phyloP scores from a whole-genome alignment of 2,113 vertebrate species.

The Dromaius novaehollandiae region DNA sequence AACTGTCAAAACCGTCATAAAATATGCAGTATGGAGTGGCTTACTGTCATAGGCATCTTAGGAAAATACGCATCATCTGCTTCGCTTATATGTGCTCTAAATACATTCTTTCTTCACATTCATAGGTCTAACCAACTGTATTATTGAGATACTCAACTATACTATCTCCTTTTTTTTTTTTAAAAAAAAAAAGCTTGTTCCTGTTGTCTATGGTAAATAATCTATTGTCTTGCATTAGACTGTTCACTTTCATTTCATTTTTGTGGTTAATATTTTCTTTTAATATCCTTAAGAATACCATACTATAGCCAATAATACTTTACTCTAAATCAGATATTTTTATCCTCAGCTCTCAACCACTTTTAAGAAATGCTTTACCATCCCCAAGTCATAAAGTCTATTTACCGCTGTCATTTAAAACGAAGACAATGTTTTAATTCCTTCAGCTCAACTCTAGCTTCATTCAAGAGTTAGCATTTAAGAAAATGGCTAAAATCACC shows the following conservation, averaged over 20 bases:
- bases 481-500: not conserved
- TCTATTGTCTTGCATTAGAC: not conserved
- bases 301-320: not conserved
- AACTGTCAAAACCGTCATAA: not conserved
- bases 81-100: not conserved
- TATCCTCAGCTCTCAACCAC: not conserved
- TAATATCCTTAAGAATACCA: not conserved
- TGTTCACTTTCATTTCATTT: not conserved
- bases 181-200: not conserved
- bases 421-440: not conserved
- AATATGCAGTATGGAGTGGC: not conserved
- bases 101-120: not conserved
- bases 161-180: not conserved
- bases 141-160: not conserved
- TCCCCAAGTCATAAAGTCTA: not conserved
- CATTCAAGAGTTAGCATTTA: not conserved
- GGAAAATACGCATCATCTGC: not conserved
- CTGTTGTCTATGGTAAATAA: not conserved
- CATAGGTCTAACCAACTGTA: not conserved
- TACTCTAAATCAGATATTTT: not conserved
- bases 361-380: not conserved
- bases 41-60: not conserved
- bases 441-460: not conserved
- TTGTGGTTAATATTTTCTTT: not conserved
- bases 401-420: not conserved